phyloP scores from a whole-genome alignment of 2,113 vertebrate species.

The Oryzias melastigma region DNA sequence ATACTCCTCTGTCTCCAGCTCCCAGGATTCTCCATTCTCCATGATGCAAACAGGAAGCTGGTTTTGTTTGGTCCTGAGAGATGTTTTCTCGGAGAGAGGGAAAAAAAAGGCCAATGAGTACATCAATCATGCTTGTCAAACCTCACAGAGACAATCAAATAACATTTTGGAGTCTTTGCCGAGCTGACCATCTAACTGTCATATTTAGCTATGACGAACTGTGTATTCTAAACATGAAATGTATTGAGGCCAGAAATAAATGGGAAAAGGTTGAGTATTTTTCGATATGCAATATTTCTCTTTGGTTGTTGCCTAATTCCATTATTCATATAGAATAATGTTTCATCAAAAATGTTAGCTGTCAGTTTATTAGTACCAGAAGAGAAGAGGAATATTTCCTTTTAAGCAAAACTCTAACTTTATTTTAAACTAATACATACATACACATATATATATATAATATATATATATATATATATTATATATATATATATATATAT shows the following conservation, averaged over 20 bases:
- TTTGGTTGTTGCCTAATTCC: constrained; percentile 42
- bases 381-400: not conserved
- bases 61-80: constrained; percentile 68
- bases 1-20: constrained; percentile 48
- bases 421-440: no score
- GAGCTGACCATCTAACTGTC: constrained; percentile 63
- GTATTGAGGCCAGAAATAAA: constrained; percentile 58
- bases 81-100: constrained; percentile 55
- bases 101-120: constrained; percentile 52
- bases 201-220: constrained; percentile 51
- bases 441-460: no score
- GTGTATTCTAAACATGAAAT: constrained; percentile 53
- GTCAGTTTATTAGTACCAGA: constrained; percentile 5
- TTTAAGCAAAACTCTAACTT: no score
- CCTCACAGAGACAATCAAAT: constrained; percentile 68
- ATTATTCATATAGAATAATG: constrained; percentile 34
- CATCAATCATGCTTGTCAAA: constrained; percentile 72
- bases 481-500: no score
- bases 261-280: constrained; percentile 41
- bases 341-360: constrained; percentile 25
- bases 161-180: constrained; percentile 65
- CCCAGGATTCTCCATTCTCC: constrained; percentile 45
- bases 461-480: no score
- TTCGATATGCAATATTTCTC: constrained; percentile 25
- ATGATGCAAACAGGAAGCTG: constrained; percentile 45